Conservation (phyloP, 2,888 invertebrate genomes). For the Philereme transversata region DNA sequence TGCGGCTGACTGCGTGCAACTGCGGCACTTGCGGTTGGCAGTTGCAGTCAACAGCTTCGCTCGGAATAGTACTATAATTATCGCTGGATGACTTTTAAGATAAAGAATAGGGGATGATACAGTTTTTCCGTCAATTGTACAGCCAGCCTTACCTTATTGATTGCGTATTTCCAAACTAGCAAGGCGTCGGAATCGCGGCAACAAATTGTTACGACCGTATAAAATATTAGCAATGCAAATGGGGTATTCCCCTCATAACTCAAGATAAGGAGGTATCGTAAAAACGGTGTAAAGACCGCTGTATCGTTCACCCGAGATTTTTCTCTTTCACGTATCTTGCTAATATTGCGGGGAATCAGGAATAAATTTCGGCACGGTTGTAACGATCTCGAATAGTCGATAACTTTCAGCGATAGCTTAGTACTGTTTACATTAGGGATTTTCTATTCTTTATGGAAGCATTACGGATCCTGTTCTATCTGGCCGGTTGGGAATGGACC, state of each 20-base stretch:
- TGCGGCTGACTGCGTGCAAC: too few species aligned
- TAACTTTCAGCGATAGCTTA: constrained; percentile 25
- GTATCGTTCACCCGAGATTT: constrained; percentile 36
- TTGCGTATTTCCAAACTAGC: constrained; percentile 35
- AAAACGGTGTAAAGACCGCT: constrained; percentile 38
- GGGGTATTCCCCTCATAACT: constrained; percentile 43
- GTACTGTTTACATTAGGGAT: constrained; percentile 22
- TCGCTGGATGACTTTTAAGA: too few species aligned
- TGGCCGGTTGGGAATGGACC: neutral
- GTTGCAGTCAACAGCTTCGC: too few species aligned
- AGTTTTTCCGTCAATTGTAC: neutral
- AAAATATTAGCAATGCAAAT: constrained; percentile 47
- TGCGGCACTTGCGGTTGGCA: too few species aligned
- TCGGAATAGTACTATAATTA: too few species aligned
- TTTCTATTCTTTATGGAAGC: constrained; percentile 9
- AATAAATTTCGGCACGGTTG: constrained; percentile 25
- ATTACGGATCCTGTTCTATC: neutral
- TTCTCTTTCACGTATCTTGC: constrained; percentile 31
- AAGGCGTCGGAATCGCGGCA: constrained; percentile 29
- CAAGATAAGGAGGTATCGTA: constrained; percentile 44
- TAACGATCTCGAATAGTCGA: constrained; percentile 21
- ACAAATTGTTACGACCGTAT: constrained; percentile 41
- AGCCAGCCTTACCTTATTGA: constrained; percentile 30
- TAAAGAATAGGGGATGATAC: too few species aligned
- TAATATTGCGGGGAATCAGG: constrained; percentile 29